phyloP scores from a whole-genome alignment of 2,797 vertebrate genomes.

The Staurois parvus region DNA sequence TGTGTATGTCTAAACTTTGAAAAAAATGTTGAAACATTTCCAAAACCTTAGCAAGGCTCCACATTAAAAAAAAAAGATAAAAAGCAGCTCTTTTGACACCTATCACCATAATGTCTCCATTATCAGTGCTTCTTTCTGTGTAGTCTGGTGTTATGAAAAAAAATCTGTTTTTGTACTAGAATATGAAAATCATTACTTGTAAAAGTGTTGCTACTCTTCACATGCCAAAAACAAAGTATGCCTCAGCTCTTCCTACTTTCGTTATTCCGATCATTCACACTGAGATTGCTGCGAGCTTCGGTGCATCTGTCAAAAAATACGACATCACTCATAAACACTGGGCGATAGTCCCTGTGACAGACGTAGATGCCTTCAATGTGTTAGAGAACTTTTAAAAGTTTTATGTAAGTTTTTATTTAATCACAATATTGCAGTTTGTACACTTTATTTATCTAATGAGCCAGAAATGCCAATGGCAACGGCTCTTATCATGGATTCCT shows the following conservation, averaged over 20 bases:
- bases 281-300: constrained; percentile 11
- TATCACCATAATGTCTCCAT: neutral
- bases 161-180: constrained; percentile 2
- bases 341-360: constrained; percentile 2
- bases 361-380: neutral
- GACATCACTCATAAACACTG: neutral
- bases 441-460: no score
- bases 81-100: no score
- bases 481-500: no score
- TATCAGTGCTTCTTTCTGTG: neutral
- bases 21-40: no score
- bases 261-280: constrained; percentile 26
- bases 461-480: no score
- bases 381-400: constrained; percentile 14
- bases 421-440: no score
- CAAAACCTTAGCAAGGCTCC: no score
- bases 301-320: constrained; percentile 42
- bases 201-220: constrained; percentile 26
- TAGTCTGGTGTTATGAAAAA: constrained; percentile 13
- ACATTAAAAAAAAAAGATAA: no score
- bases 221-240: constrained; percentile 37
- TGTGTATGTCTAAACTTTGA: no score
- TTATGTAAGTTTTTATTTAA: neutral
- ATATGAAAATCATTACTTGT: constrained; percentile 12
- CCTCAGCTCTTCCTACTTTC: constrained; percentile 17